Percentiles rank a stretch among this genome's conserved stretches.
These are phyloP conservation scores for Scrobipalpa atriplicella DNA, from an alignment of 2,888 invertebrate genomes.

Conservation along the genomic window DNA sequence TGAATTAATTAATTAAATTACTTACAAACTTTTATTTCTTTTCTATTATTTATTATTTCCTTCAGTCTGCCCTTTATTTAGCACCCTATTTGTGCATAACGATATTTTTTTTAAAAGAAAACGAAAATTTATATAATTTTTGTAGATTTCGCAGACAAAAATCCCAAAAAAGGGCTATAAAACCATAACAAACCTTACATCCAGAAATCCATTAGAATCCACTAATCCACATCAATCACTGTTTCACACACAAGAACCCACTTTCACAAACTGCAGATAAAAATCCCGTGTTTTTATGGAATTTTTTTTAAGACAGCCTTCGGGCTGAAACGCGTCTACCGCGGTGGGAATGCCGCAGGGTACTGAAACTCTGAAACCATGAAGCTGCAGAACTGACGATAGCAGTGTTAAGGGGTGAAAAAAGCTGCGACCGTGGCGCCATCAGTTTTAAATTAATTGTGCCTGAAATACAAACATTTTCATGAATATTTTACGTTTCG, in stretches of 20 bases:
- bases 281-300: background rate
- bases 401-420: too few relatives aligned
- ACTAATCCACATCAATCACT: background rate
- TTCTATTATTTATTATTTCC: too few relatives aligned
- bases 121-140: background rate
- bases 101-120: too few relatives aligned
- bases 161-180: background rate
- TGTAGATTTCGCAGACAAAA: background rate
- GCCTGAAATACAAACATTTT: too few relatives aligned
- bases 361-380: constrained; percentile 53
- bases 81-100: too few relatives aligned
- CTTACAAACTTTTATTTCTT: too few relatives aligned
- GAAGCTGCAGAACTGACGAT: too few relatives aligned
- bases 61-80: too few relatives aligned
- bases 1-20: too few relatives aligned
- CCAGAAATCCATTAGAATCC: background rate
- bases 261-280: background rate
- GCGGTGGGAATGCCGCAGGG: constrained; percentile 58
- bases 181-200: background rate
- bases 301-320: background rate
- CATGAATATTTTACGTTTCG: constrained; percentile 38
- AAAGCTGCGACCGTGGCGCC: too few relatives aligned
- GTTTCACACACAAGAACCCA: background rate
- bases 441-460: too few relatives aligned
- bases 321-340: constrained; percentile 26